Evolutionary conservation across 2,797 vertebrate species (phyloP), one percentile per base, ranked within the genome.

Genomic region (Ceyx erithaca): DNA sequence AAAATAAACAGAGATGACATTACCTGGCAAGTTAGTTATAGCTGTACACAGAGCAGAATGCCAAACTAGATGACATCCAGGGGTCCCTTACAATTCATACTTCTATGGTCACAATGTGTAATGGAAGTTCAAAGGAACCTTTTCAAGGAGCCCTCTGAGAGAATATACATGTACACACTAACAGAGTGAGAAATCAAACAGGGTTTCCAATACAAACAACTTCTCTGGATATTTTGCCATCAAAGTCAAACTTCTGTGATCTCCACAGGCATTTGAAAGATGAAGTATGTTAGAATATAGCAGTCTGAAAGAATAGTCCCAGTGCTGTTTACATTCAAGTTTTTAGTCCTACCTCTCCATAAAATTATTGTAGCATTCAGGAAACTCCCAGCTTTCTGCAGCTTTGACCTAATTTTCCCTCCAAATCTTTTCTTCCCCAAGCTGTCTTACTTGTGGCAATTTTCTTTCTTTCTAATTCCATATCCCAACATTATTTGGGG

Each of bases 161-260:
- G 1, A 5, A 11, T 51, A 54, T 18, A 48, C 3, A 0, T 73
- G 55, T 31, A 80, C 23, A 79, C 54, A 66, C 16, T 64, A 64
- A 78, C 37, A 76, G 77, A 83, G 70, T n/a, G 35, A 92, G 67
- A 94, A 95, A 86, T 81, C 86, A 88, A 76, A 86, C 58, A 51
- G 30, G 41, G 26, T 25, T 89, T 80, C 82, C 79, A 76, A 73
- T 25, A 85, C 26, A 82, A 87, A 81, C 63, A 87, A 37, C 30
- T 91, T 82, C 59, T 72, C 64, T n/a, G 71, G 52, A 62, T 59
- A 77, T 46, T 82, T 61, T 82, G 46, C 68, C 30, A 43, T 80
- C 52, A 67, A 77, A 93, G 71, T 58, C 67, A 80, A 80, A 43
- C 28, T 89, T 30, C 71, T 89, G 23, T 87, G 85, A 85, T 85